Base-by-base conservation (phyloP, 2,113 vertebrate species). In the Onychostruthus taczanowskii region DNA sequence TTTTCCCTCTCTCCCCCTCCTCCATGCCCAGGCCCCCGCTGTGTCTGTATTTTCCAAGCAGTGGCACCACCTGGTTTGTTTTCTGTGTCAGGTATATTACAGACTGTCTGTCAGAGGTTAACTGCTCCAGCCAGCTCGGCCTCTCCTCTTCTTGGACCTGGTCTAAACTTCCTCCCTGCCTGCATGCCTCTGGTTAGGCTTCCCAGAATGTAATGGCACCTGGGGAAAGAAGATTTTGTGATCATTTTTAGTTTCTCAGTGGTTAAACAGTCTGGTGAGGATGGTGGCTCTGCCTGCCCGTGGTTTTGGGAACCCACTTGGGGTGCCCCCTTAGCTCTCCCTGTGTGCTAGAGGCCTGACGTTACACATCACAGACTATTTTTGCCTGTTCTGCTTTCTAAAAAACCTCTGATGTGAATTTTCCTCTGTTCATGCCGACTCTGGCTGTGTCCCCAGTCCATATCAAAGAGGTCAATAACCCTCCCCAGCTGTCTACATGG, bases 21-120 rank as follows among this genome's bases (percentile, higher is more conserved):
- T 79, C 27, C 19, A 11, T 10, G 43, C 61, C 80, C 92, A 79
- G 84, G 93, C 70, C 39, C 74, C 78, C 3, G 56, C 94, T 14
- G 70, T 6, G 84, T 77, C 93, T 91, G 84, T 84, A 13, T 95
- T 96, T 93, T 59, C 87, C 2, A 0, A 91, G 84, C 91, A 83
- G 70, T 94, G 93, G 94, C 92, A 96, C 92, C 90, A 95, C 93
- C 92, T 95, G 93, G 95, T 91, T 96, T 95, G 87, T 94, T 97
- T 96, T 96, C 85, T 79, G 87, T 94, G 96, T 55, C 95, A 93
- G 94, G 93, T 95, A 94, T 62, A 62, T 95, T 90, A 80, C 86
- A 82, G 91, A 58, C 90, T 92, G 84, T 84, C 82, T 95, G 92
- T 86, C 95, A 95, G 96, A 93, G 92, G 92, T 95, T 93, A 96